Conservation (phyloP, 2,113 vertebrate species). For the Brachypteracias leptosomus region DNA sequence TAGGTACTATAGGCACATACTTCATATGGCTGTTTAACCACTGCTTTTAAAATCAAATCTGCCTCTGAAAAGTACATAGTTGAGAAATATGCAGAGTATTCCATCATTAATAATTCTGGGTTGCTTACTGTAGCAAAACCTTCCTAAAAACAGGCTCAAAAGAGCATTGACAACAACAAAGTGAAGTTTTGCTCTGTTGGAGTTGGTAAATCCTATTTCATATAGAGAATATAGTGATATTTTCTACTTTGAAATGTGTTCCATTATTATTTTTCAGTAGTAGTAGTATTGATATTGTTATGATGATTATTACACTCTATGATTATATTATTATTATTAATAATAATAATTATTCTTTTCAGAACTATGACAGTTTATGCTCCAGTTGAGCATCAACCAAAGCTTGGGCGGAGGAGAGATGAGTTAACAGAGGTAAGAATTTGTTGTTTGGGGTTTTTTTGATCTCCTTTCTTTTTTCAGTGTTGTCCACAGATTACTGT, state of each 20-base stretch:
- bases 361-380: conserved; percentile 93
- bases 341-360: neutral
- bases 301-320: no score
- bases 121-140: neutral
- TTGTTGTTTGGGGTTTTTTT: neutral
- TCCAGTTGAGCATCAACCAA: conserved; percentile 87
- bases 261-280: no score
- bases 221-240: neutral
- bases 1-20: neutral
- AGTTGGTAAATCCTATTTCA: neutral
- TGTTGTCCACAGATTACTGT: neutral
- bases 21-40: neutral
- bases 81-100: neutral
- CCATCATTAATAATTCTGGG: neutral
- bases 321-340: no score
- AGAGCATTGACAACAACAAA: no score
- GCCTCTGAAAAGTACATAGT: neutral
- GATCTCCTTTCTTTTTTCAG: neutral
- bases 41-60: neutral
- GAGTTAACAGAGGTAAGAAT: conserved; percentile 90
- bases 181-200: neutral
- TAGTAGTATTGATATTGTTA: no score
- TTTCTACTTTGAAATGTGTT: neutral
- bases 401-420: conserved; percentile 83
- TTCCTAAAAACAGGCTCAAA: neutral